Evolutionary conservation across 1,140 invertebrate genomes (phyloP), one percentile per base, ranked within the genome.

Genomic region (Bombus cullumanus): DNA sequence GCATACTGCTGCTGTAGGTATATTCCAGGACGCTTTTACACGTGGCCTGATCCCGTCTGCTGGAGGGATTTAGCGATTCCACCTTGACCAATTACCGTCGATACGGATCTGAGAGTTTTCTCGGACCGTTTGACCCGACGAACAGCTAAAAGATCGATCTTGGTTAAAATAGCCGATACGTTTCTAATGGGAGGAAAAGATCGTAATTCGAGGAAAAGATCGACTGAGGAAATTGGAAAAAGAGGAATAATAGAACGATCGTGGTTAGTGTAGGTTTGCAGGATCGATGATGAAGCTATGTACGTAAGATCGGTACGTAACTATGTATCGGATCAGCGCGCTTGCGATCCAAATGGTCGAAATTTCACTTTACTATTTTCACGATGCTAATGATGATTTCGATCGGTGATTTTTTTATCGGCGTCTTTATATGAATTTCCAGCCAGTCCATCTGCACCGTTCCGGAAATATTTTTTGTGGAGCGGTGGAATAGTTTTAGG

Each of bases 1-100:
- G 73, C 86, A 74, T 81, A 86, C 89, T 76, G 72, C 83, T 79
- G 73, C 72, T 41, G n/a, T 62, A 18, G 62, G 73, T 62, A 85
- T 84, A 80, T 86, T 34, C 83, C 57, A 25, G 68, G 78, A 64
- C 66, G 78, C 37, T 83, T 76, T 86, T 31, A 43, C 72, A 57
- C 62, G 37, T 22, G 39, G 66, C 39, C 53, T n/a, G 78, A 62
- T n/a, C 78, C 39, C 47, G 78, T 34, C 79, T 37, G 47, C 3
- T 15, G 8, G 43, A 77, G 28, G 34, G 43, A 12, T 43, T 75
- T 39, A 12, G 13, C 34, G 18, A 53, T 68, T 34, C n/a, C n/a
- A 31, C 74, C 72, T 53, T 12, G 43, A 83, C 72, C 62, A 64
- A 69, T 53, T 75, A 43, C 6, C 12, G 37, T 34, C 10, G 12